Evolutionary conservation across 2,113 vertebrate genomes (phyloP), one percentile per base, ranked within the genome.

Genomic region (Pseudorasbora parva): DNA sequence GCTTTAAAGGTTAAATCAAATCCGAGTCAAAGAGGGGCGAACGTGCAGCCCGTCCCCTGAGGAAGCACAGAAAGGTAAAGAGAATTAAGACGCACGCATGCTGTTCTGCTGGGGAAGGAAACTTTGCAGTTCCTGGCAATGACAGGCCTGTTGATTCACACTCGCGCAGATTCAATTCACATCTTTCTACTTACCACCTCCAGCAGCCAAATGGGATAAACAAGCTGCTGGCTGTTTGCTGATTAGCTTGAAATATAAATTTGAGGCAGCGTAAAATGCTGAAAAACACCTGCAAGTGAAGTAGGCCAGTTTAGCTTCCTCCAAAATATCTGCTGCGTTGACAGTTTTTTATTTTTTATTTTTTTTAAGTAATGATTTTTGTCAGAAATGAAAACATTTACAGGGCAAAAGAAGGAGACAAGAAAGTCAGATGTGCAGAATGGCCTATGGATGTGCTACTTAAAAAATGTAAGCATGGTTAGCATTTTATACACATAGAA

Each of bases 1-100:
- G 75, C 62, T 88, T 88, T 87, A 89, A 91, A 90, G 89, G 90
- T 89, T 91, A 89, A 87, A 90, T 87, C 85, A 86, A 84, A 88
- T 88, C 88, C 77, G 43, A 85, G 85, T 90, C 86, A 89, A 87
- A 86, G 83, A 86, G 71, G 81, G 85, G 62, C 59, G 85, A 88
- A 75, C 74, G 74, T 51, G 82, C 75, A 25, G 56, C 33, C 10
- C 76, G 72, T 81, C 72, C 75, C 54, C 83, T 27, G 85, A 83
- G 87, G 59, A 68, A 56, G 71, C 62, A 66, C 71, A 84, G 64
- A 87, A 86, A 82, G 88, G 82, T 82, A 86, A 86, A 85, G 78
- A 83, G 83, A 88, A 88, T 88, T 88, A 87, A 85, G 87, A 88
- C 79, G 9, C 86, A 88, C 79, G 9, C 86, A 59, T 77, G 57